Evolutionary conservation across 1,140 invertebrate genomes (phyloP).

Genomic region (Homarus americanus): DNA sequence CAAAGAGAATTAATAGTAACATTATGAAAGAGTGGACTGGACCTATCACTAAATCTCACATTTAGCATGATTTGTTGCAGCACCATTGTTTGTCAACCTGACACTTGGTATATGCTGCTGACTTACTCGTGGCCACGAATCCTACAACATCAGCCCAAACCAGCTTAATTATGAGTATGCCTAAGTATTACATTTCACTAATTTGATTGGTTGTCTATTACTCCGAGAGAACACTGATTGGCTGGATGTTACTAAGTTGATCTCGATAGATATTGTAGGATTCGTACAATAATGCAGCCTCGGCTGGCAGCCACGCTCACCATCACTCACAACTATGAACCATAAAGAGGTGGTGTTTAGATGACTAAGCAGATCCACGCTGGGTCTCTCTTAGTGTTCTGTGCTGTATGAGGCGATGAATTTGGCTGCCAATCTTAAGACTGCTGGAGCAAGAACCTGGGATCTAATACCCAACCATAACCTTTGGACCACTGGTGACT

Average conservation of each 20-base stretch:
- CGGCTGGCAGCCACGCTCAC: slow-evolving; percentile 9
- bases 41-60: slow-evolving; percentile 59
- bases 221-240: slow-evolving; percentile 29
- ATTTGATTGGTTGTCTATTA: slow-evolving; percentile 43
- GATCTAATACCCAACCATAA: slow-evolving; percentile 8
- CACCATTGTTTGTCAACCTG: slow-evolving; percentile 51
- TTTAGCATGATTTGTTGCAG: slow-evolving; percentile 51
- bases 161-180: slow-evolving; percentile 37
- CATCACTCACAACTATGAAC: slow-evolving; percentile 6
- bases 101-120: slow-evolving; percentile 47
- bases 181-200: slow-evolving; percentile 32
- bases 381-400: background rate
- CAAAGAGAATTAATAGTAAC: slow-evolving; percentile 59
- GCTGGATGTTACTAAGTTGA: slow-evolving; percentile 37
- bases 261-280: slow-evolving; percentile 34
- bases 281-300: slow-evolving; percentile 31
- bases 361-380: slow-evolving; percentile 21
- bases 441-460: slow-evolving; percentile 16
- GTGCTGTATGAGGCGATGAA: background rate
- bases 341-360: background rate
- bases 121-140: slow-evolving; percentile 33
- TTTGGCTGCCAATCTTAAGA: background rate
- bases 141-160: slow-evolving; percentile 27
- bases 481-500: slow-evolving; percentile 65
- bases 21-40: slow-evolving; percentile 69